Percentiles rank a stretch among this genome's conserved stretches.
These are phyloP conservation scores for Capitulum mitella DNA, from an alignment of 2,888 invertebrate species.

Conservation along the genomic window DNA sequence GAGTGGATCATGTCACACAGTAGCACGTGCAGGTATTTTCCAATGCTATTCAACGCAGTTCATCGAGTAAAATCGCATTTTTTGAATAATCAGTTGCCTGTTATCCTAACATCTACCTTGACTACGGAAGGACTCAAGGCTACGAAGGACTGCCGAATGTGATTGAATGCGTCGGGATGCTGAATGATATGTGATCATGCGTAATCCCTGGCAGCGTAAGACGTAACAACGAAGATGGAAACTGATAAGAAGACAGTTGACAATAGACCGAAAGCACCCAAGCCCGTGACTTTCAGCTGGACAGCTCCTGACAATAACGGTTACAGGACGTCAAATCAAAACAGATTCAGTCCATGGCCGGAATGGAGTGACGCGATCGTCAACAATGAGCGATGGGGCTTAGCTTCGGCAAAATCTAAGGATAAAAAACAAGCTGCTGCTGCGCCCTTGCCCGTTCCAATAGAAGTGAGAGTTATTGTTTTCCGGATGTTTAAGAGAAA, in stretches of 20 bases:
- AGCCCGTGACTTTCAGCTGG: neutral
- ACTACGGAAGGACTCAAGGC: too few species aligned
- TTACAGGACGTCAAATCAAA: neutral
- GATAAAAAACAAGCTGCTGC: neutral
- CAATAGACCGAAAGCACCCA: neutral
- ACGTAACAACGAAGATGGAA: neutral
- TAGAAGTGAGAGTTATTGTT: neutral
- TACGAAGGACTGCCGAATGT: too few species aligned
- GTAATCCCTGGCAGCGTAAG: too few species aligned
- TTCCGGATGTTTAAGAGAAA: too few species aligned
- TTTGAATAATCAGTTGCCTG: too few species aligned
- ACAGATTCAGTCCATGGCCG: neutral
- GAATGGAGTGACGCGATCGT: neutral
- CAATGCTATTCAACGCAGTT: too few species aligned
- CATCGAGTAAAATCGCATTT: too few species aligned
- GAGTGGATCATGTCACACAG: too few species aligned
- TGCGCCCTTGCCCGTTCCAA: neutral
- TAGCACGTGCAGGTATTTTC: too few species aligned
- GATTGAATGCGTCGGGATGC: too few species aligned
- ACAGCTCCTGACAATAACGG: neutral
- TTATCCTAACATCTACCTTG: too few species aligned
- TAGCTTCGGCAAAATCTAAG: neutral
- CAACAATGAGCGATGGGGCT: conserved; percentile 1
- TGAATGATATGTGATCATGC: too few species aligned
- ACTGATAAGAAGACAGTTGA: neutral